Evolutionary conservation across 2,888 invertebrate species (phyloP).

Genomic region (Lycia hirtaria): DNA sequence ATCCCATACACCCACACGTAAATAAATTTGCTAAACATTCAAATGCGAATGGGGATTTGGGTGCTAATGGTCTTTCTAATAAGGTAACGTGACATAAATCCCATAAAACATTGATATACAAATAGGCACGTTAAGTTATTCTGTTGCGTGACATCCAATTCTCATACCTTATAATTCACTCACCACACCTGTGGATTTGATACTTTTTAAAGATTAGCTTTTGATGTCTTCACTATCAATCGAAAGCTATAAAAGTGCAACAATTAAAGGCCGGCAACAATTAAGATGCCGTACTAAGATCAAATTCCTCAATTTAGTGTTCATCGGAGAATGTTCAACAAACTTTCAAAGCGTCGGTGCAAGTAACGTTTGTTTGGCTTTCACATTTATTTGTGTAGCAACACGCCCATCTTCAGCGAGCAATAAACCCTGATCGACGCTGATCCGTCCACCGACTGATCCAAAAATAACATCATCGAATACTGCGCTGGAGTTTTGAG

Average conservation of each 20-base stretch:
- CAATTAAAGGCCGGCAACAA: conserved; percentile 33
- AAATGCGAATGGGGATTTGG: conserved; percentile 29
- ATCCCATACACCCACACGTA: conserved; percentile 35
- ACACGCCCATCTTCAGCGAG: conserved; percentile 51
- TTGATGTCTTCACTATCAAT: conserved; percentile 11
- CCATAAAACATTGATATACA: conserved; percentile 32
- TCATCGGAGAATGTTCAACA: conserved; percentile 25
- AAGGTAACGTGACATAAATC: conserved; percentile 32
- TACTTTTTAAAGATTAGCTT: not conserved
- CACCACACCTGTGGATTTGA: not conserved
- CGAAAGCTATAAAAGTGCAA: conserved; percentile 16
- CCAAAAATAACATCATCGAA: conserved; percentile 59
- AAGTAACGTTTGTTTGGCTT: conserved; percentile 39
- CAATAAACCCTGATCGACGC: conserved; percentile 69
- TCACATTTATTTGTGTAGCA: conserved; percentile 35
- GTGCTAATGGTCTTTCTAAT: conserved; percentile 31
- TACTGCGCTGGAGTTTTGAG: conserved; percentile 33
- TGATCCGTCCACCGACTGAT: conserved; percentile 59
- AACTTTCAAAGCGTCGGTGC: conserved; percentile 32
- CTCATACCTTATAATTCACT: not conserved
- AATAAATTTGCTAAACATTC: conserved; percentile 37
- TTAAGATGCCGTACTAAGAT: conserved; percentile 25
- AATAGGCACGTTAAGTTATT: conserved; percentile 11
- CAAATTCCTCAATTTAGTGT: conserved; percentile 24
- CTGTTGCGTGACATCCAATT: conserved; percentile 4